Percentiles rank a stretch among this genome's conserved stretches.
These are phyloP conservation scores for Ethmia dodecea DNA, from an alignment of 2,888 invertebrate genomes.

Conservation along the genomic window DNA sequence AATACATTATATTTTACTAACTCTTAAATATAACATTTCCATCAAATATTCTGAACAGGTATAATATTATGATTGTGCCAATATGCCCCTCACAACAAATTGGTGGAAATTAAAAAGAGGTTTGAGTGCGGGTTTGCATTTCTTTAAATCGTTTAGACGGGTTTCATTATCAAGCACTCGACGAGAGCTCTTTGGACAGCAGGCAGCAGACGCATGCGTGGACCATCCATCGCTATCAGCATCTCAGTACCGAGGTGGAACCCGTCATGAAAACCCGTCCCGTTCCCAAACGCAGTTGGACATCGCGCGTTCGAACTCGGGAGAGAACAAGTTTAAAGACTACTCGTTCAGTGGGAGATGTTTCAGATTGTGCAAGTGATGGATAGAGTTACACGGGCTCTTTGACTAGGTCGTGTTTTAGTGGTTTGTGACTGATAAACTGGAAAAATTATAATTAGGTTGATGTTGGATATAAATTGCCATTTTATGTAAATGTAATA, in stretches of 20 bases:
- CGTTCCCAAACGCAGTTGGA: slow-evolving; percentile 14
- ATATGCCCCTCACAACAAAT: not conserved
- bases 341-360: not conserved
- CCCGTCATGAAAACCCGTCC: slow-evolving; percentile 41
- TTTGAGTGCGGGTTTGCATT: slow-evolving; percentile 27
- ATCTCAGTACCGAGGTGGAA: slow-evolving; percentile 49
- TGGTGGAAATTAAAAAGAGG: not conserved
- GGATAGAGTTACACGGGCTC: not conserved
- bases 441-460: too few species aligned
- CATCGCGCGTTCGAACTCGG: slow-evolving; percentile 29
- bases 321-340: slow-evolving; percentile 2
- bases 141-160: slow-evolving; percentile 48
- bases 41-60: too few species aligned
- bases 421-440: too few species aligned
- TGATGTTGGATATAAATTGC: too few species aligned
- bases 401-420: too few species aligned
- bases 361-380: slow-evolving; percentile 1
- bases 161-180: slow-evolving; percentile 57
- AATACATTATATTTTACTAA: too few species aligned
- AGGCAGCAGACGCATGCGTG: slow-evolving; percentile 63
- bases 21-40: too few species aligned
- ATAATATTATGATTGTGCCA: too few species aligned
- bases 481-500: too few species aligned
- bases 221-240: slow-evolving; percentile 45
- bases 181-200: slow-evolving; percentile 45